Conservation (phyloP, 2,797 vertebrate species). For the Anas capensis region DNA sequence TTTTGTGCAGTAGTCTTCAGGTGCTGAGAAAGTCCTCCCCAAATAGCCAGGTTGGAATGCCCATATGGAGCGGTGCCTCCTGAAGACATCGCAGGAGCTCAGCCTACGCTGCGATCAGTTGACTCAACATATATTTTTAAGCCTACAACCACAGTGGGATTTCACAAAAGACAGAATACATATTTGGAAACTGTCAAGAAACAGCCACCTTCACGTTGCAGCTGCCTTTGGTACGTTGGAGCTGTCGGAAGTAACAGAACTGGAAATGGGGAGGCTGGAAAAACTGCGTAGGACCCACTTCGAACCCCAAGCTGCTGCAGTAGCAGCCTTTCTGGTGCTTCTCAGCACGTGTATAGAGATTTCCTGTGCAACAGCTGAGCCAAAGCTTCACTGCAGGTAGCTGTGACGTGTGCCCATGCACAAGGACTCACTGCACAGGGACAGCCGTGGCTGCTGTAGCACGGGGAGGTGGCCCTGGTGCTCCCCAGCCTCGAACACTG, state of each 20-base stretch:
- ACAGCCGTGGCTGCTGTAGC: fast-evolving
- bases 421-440: neutral
- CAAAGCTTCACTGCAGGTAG: neutral
- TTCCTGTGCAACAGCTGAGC: neutral
- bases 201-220: neutral
- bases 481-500: neutral
- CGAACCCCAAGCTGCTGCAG: neutral
- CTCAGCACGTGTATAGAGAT: fast-evolving
- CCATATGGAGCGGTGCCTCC: fast-evolving
- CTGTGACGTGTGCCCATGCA: fast-evolving
- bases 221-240: neutral
- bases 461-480: neutral
- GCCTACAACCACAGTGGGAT: neutral
- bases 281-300: fast-evolving
- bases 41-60: fast-evolving
- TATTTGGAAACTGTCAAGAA: neutral
- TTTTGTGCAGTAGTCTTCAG: neutral
- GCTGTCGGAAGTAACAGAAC: fast-evolving
- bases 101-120: neutral
- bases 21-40: neutral
- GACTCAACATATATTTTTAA: neutral
- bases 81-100: fast-evolving
- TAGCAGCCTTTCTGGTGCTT: fast-evolving
- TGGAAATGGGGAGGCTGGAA: neutral
- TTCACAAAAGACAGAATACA: neutral